Conservation (phyloP, 2,888 invertebrate genomes). For the Homarus gammarus region DNA sequence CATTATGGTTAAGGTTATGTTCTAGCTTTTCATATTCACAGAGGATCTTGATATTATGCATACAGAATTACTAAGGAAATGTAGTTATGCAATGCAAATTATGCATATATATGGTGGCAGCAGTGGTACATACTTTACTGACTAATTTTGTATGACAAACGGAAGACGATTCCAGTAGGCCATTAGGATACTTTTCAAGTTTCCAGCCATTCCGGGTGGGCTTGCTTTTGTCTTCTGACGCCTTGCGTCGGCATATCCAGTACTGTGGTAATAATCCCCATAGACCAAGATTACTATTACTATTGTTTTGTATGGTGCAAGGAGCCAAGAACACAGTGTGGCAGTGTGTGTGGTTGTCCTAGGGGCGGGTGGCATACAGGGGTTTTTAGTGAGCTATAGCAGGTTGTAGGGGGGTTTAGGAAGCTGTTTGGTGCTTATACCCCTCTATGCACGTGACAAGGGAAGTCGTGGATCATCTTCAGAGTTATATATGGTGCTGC, state of each 20-base stretch:
- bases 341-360: conserved; percentile 57
- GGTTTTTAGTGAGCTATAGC: conserved; percentile 24
- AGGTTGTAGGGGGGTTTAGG: conserved; percentile 21
- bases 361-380: conserved; percentile 38
- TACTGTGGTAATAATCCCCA: conserved; percentile 58
- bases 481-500: conserved; percentile 42
- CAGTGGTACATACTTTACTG: conserved; percentile 60
- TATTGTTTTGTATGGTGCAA: conserved; percentile 59
- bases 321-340: conserved; percentile 55
- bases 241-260: conserved; percentile 40
- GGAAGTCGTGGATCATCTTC: conserved; percentile 20
- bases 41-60: conserved; percentile 28
- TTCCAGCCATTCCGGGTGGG: conserved; percentile 62
- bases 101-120: conserved; percentile 28
- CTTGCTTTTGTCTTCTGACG: conserved; percentile 48
- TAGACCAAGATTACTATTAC: conserved; percentile 47
- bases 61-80: conserved; percentile 15
- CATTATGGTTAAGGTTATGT: conserved; percentile 44
- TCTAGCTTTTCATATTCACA: conserved; percentile 50
- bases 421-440: conserved; percentile 27
- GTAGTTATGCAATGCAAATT: conserved; percentile 17
- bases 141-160: conserved; percentile 37
- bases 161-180: conserved; percentile 55
- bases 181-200: conserved; percentile 44
- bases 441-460: conserved; percentile 29